Conservation (phyloP, 2,797 vertebrate genomes). For the Choloepus didactylus region DNA sequence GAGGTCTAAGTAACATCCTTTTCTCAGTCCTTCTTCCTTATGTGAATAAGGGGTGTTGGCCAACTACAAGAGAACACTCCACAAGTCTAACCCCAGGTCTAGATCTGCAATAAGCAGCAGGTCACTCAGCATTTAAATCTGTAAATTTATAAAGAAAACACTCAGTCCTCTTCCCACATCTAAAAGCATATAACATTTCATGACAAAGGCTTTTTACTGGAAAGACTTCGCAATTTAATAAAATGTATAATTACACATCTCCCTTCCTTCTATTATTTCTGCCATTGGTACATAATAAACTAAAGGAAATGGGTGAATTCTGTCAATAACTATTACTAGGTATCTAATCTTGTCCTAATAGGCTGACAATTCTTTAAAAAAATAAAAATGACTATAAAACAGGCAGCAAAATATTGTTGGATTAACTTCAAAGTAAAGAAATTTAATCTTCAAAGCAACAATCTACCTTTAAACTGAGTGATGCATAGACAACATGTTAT, state of each 20-base stretch:
- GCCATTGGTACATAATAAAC: not conserved
- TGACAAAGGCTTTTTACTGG: constrained; percentile 2
- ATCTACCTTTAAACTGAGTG: constrained; percentile 40
- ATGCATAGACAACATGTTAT: not conserved
- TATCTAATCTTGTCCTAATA: constrained; percentile 27
- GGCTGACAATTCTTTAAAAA: constrained; percentile 8
- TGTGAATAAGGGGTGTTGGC: not conserved
- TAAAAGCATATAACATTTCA: constrained; percentile 18
- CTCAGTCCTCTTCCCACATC: constrained; percentile 12
- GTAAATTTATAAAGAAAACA: not conserved
- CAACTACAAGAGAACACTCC: not conserved
- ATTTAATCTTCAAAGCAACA: constrained; percentile 48
- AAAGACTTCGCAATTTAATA: constrained; percentile 32
- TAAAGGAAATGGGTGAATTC: not conserved
- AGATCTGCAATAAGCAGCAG: constrained; percentile 5
- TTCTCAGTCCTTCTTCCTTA: not conserved
- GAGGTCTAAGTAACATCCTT: not conserved
- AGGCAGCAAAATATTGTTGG: constrained; percentile 40
- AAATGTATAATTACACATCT: not conserved
- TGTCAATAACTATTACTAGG: constrained; percentile 28
- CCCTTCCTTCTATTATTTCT: not conserved
- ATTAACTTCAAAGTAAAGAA: constrained; percentile 60
- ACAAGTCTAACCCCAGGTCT: not conserved
- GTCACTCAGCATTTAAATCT: constrained; percentile 28
- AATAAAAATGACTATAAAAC: not conserved